Percentiles rank a stretch among this genome's conserved stretches.
Evolutionary conservation across 2,113 vertebrate genomes (phyloP).

Genomic region (Corvus hawaiiensis): DNA sequence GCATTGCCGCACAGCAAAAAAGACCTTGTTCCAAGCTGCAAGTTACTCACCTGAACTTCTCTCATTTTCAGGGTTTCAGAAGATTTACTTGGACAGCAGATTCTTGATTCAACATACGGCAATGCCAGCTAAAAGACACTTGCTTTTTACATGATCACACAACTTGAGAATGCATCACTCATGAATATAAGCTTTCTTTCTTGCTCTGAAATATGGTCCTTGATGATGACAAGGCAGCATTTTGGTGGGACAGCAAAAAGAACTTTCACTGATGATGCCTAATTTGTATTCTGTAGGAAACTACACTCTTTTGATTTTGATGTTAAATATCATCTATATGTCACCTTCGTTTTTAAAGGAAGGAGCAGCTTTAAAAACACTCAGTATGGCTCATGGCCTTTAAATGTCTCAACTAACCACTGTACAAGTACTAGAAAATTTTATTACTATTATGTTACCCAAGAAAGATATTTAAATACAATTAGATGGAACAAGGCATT

Average conservation of each 20-base stretch:
- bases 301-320: background rate
- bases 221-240: background rate
- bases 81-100: background rate
- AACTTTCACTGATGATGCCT: background rate
- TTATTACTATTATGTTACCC: background rate
- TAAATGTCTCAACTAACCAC: background rate
- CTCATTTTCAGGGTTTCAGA: background rate
- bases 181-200: background rate
- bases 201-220: background rate
- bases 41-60: background rate
- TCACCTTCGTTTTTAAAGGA: background rate
- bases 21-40: background rate
- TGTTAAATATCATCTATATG: background rate
- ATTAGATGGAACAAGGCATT: background rate
- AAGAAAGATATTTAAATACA: background rate
- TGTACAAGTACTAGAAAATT: background rate
- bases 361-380: background rate
- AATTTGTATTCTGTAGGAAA: background rate
- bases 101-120: background rate
- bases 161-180: background rate
- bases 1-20: background rate
- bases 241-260: background rate
- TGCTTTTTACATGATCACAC: background rate
- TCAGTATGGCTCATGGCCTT: background rate
- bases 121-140: background rate